Evolutionary conservation across 2,888 invertebrate species (phyloP).

Genomic region (Drosophila kambysellisi): DNA sequence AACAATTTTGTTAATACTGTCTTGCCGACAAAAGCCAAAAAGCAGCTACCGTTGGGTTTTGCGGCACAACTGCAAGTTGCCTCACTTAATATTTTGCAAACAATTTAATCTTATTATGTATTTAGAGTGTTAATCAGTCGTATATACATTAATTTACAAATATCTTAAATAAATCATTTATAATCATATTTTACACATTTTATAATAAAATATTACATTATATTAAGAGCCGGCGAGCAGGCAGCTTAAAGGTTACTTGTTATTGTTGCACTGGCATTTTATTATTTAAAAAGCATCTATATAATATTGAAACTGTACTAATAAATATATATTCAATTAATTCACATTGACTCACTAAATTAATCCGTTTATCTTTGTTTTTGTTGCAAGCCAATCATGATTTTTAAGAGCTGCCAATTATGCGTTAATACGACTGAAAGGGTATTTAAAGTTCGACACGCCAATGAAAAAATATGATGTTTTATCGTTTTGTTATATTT

Average conservation of each 20-base stretch:
- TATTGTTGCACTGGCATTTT: neutral
- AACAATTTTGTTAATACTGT: slow-evolving; percentile 67
- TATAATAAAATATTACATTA: neutral
- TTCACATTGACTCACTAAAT: neutral
- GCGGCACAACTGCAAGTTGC: slow-evolving; percentile 32
- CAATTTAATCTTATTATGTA: slow-evolving; percentile 10
- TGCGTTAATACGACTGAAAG: slow-evolving; percentile 15
- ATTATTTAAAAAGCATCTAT: neutral
- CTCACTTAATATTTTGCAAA: slow-evolving; percentile 14
- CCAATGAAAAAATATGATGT: neutral
- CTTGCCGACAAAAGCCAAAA: slow-evolving; percentile 52
- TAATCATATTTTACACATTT: neutral
- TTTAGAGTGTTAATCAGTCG: neutral
- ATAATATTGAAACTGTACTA: neutral
- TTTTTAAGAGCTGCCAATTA: neutral
- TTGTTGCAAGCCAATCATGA: too few species aligned
- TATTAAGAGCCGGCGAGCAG: neutral
- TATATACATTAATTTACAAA: too few species aligned
- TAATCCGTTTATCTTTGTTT: neutral
- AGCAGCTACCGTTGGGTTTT: slow-evolving; percentile 58
- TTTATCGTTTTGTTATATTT: slow-evolving; percentile 19
- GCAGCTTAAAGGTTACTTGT: neutral
- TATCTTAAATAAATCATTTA: neutral
- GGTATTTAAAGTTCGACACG: slow-evolving; percentile 25
- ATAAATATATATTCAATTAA: neutral